These are phyloP conservation scores for Conopomorpha cramerella DNA, from an alignment of 1,140 invertebrate species.

Conservation along the genomic window DNA sequence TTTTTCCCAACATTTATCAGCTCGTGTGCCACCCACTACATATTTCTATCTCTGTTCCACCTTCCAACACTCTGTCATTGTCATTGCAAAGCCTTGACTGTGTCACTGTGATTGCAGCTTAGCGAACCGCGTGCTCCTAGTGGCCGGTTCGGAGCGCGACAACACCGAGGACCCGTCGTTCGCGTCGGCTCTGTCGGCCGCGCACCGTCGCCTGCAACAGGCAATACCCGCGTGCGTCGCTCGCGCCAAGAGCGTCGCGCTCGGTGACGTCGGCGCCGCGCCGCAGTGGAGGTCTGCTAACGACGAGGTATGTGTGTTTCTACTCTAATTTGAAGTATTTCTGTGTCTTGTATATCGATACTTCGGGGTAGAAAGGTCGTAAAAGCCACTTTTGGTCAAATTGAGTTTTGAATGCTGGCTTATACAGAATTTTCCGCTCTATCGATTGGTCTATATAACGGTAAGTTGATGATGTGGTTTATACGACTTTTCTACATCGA, in stretches of 20 bases:
- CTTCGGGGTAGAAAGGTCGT: too few relatives aligned
- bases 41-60: too few relatives aligned
- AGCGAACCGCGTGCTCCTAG: conserved; percentile 91
- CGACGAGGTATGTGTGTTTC: conserved; percentile 66
- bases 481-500: too few relatives aligned
- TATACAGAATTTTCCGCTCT: too few relatives aligned
- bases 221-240: conserved; percentile 91
- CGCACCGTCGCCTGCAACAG: conserved; percentile 78
- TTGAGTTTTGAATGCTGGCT: too few relatives aligned
- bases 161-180: conserved; percentile 94
- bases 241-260: conserved; percentile 89
- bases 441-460: too few relatives aligned
- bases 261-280: conserved; percentile 77
- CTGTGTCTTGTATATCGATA: too few relatives aligned
- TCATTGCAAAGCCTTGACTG: too few relatives aligned
- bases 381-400: too few relatives aligned
- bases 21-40: not conserved
- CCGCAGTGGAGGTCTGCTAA: conserved; percentile 90
- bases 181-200: conserved; percentile 80
- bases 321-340: too few relatives aligned
- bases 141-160: conserved; percentile 93
- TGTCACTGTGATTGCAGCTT: conserved; percentile 68
- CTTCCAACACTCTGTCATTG: not conserved
- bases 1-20: not conserved
- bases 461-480: too few relatives aligned